A percentile compares a stretch with the other conserved stretches of the same genome.
phyloP scores from a whole-genome alignment of 2,113 vertebrate species.

The Calyptomena viridis region DNA sequence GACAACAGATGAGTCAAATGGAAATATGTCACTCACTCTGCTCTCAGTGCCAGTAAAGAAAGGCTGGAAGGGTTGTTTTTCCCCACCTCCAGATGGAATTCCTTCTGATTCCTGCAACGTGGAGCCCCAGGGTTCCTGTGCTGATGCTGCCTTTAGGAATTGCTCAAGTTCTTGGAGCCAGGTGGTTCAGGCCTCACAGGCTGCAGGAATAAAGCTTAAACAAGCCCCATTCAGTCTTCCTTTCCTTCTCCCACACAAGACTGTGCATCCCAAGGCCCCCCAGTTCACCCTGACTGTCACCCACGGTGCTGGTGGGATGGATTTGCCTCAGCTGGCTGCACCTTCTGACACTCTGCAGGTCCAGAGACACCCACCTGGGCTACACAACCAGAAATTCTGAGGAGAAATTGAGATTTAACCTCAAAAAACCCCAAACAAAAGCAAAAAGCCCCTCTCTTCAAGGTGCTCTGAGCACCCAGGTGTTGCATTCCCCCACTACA shows the following conservation, averaged over 20 bases:
- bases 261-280: accelerated
- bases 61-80: not conserved
- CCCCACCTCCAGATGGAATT: slow-evolving; percentile 13
- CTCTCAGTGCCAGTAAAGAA: not conserved
- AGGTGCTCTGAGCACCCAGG: not conserved
- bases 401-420: not conserved
- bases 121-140: not conserved
- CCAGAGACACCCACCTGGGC: not conserved
- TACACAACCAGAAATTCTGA: not conserved
- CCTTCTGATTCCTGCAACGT: not conserved
- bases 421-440: not conserved
- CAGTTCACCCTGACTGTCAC: not conserved
- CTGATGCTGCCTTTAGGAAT: not conserved
- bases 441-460: not conserved
- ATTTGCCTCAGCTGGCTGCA: too few relatives aligned
- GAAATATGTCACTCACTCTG: slow-evolving; percentile 4
- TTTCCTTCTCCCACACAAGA: not conserved
- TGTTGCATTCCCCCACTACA: not conserved
- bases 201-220: not conserved
- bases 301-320: not conserved
- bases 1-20: slow-evolving; percentile 48
- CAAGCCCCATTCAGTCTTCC: not conserved
- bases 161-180: not conserved
- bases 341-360: too few relatives aligned
- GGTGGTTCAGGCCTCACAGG: not conserved